Conservation (phyloP, 2,888 invertebrate genomes). For the Meganola albula region DNA sequence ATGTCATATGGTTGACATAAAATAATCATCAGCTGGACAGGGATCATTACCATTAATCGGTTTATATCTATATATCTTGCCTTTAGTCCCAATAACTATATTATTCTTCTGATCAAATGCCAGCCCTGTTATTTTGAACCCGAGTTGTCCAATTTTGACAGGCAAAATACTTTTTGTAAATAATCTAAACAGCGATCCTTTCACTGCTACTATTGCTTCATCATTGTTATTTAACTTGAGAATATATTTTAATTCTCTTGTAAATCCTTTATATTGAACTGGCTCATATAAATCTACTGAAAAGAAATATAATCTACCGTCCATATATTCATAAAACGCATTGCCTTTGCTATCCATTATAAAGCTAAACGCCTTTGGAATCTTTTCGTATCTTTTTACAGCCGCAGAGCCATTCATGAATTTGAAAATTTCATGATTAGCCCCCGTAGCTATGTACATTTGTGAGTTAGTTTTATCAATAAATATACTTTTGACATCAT, state of each 20-base stretch:
- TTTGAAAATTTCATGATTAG: slow-evolving; percentile 56
- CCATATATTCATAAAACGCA: slow-evolving; percentile 61
- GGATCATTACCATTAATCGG: slow-evolving; percentile 56
- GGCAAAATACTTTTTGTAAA: slow-evolving; percentile 56
- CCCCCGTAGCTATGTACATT: slow-evolving; percentile 63
- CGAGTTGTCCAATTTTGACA: slow-evolving; percentile 56
- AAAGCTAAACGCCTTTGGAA: slow-evolving; percentile 64
- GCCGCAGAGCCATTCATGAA: slow-evolving; percentile 65
- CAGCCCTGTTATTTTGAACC: slow-evolving; percentile 64
- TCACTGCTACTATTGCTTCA: slow-evolving; percentile 62
- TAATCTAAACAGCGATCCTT: slow-evolving; percentile 55
- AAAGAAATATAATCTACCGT: slow-evolving; percentile 63
- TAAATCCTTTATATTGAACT: slow-evolving; percentile 65
- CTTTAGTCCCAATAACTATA: slow-evolving; percentile 64
- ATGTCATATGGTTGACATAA: slow-evolving; percentile 58
- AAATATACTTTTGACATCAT: slow-evolving; percentile 61
- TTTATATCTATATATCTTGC: slow-evolving; percentile 65
- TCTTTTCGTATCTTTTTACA: slow-evolving; percentile 58
- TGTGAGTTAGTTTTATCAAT: slow-evolving; percentile 58
- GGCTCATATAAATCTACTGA: slow-evolving; percentile 59
- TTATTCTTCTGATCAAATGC: slow-evolving; percentile 60
- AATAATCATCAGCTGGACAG: slow-evolving; percentile 65
- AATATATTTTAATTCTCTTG: slow-evolving; percentile 62
- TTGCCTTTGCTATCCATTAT: slow-evolving; percentile 58
- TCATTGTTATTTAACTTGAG: slow-evolving; percentile 55